Percentiles rank a stretch among this genome's conserved stretches.
Evolutionary conservation across 1,140 invertebrate species (phyloP).

Genomic region (Saccostrea cuccullata): DNA sequence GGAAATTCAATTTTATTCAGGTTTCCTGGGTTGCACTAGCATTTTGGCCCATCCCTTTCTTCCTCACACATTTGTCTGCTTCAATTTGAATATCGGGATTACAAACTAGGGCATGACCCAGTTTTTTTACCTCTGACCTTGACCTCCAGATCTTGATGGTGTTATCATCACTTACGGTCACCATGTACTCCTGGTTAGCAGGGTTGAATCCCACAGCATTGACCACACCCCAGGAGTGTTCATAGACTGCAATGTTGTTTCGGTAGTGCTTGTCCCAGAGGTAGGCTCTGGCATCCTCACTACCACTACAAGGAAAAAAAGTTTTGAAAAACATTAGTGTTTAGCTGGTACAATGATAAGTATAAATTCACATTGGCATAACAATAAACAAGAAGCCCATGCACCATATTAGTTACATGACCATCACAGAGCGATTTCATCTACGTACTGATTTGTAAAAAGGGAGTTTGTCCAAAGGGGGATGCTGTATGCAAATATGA

Average conservation of each 20-base stretch:
- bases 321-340: background rate
- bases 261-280: slow-evolving; percentile 68
- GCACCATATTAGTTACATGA: no score
- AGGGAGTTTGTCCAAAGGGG: no score
- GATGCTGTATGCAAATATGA: no score
- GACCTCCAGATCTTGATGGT: slow-evolving; percentile 70
- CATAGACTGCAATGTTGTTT: slow-evolving; percentile 53
- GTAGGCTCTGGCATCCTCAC: slow-evolving; percentile 67
- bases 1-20: background rate
- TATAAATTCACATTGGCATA: no score
- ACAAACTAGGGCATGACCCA: background rate
- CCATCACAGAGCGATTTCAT: no score
- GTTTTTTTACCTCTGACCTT: slow-evolving; percentile 39
- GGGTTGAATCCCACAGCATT: slow-evolving; percentile 68
- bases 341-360: no score
- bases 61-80: slow-evolving; percentile 12
- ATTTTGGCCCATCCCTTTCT: background rate
- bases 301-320: slow-evolving; percentile 62
- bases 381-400: no score
- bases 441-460: no score
- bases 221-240: slow-evolving; percentile 65
- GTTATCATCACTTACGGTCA: slow-evolving; percentile 69
- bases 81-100: background rate
- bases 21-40: background rate
- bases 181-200: slow-evolving; percentile 66